Percentiles rank a stretch among this genome's conserved stretches.
phyloP scores from a whole-genome alignment of 2,113 vertebrate species.

The Elachura formosa region DNA sequence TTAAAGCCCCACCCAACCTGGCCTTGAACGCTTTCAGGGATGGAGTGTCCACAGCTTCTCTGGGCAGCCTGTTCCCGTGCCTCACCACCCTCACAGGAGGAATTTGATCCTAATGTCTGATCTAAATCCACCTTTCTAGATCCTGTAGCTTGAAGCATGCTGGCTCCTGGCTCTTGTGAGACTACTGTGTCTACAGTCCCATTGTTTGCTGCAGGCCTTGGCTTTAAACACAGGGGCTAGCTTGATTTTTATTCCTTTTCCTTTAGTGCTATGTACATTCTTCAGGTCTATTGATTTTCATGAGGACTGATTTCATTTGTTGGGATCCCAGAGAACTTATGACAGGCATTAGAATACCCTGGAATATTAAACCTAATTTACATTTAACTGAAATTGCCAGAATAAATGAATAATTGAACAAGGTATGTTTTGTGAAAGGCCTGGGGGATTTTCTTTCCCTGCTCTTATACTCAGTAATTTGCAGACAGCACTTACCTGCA shows the following conservation, averaged over 20 bases:
- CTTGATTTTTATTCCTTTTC: neutral
- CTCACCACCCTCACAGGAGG: neutral
- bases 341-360: neutral
- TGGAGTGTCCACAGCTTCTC: neutral
- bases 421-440: neutral
- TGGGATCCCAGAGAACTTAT: neutral
- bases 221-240: neutral
- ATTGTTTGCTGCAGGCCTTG: neutral
- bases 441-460: neutral
- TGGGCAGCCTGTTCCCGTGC: neutral
- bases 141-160: neutral
- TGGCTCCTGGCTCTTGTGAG: neutral
- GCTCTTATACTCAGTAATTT: neutral
- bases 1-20: neutral
- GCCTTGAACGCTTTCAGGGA: neutral
- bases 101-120: neutral
- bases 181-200: neutral
- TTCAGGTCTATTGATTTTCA: neutral
- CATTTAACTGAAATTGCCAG: neutral
- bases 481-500: neutral
- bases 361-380: neutral
- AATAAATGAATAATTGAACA: constrained; percentile 11
- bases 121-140: neutral
- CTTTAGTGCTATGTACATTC: neutral
- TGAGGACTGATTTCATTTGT: neutral